Evolutionary conservation across 2,113 vertebrate genomes (phyloP).

Genomic region (Passer domesticus): DNA sequence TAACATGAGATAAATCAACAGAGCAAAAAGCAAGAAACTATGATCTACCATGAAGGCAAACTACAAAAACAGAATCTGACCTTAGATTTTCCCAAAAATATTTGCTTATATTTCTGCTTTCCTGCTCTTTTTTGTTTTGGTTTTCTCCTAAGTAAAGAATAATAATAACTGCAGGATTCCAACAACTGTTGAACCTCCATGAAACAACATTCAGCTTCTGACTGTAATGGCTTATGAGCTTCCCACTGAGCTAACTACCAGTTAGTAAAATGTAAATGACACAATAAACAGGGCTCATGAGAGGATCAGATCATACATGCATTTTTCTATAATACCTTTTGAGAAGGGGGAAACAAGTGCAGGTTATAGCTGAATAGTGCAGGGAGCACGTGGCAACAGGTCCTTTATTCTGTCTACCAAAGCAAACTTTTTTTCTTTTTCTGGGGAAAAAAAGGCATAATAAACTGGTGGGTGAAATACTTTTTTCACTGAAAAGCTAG

Average conservation of each 20-base stretch:
- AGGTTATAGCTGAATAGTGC: neutral
- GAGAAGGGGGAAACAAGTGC: neutral
- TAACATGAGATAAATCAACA: neutral
- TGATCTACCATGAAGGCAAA: neutral
- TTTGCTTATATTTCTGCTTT: neutral
- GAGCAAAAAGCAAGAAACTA: neutral
- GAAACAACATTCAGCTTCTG: neutral
- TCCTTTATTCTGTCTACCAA: neutral
- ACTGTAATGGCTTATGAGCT: neutral
- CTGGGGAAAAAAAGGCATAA: neutral
- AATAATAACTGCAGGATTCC: neutral
- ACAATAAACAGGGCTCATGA: neutral
- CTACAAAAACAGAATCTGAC: neutral
- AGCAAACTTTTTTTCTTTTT: neutral
- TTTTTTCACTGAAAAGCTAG: neutral
- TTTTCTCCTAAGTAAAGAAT: neutral
- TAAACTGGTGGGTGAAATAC: neutral
- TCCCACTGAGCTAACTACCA: conserved; percentile 7
- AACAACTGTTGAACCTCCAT: neutral
- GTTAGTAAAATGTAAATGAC: conserved; percentile 22
- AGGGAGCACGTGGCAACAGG: neutral
- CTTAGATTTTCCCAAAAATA: neutral
- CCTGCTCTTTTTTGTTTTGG: neutral
- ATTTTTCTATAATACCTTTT: neutral
- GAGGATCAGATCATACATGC: neutral